Percentiles rank a stretch among this genome's conserved stretches.
Conservation (phyloP, 2,888 invertebrate genomes). For the Drosophila pegasa region DNA sequence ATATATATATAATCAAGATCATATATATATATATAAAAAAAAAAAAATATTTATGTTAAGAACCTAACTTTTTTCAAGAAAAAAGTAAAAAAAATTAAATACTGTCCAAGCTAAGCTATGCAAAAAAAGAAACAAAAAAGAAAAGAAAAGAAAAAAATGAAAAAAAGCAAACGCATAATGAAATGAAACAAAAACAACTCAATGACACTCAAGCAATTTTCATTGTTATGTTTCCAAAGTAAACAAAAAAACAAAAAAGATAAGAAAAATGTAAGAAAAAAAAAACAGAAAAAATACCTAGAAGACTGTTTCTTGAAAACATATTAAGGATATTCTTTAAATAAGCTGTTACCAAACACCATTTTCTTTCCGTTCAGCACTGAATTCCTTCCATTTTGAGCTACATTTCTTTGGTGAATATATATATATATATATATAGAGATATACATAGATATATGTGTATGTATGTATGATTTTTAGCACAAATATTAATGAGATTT, state of each 20-base stretch:
- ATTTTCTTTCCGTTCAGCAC: slow-evolving; percentile 17
- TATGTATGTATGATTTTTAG: slow-evolving; percentile 40
- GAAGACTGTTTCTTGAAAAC: slow-evolving; percentile 47
- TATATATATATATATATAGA: slow-evolving; percentile 10
- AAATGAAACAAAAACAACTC: slow-evolving; percentile 4
- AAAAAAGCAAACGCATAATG: slow-evolving; percentile 21
- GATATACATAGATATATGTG: slow-evolving; percentile 10
- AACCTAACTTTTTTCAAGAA: slow-evolving; percentile 24
- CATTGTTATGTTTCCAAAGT: slow-evolving; percentile 60
- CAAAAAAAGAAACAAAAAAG: slow-evolving; percentile 4
- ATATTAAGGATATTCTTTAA: slow-evolving; percentile 36
- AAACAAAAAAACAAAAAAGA: slow-evolving; percentile 49
- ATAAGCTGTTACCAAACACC: slow-evolving; percentile 27
- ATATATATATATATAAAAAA: slow-evolving; percentile 4
- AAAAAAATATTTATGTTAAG: slow-evolving; percentile 8
- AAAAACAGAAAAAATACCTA: slow-evolving; percentile 56
- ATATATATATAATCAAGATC: slow-evolving; percentile 10
- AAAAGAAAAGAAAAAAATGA: not conserved
- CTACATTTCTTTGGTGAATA: slow-evolving; percentile 1
- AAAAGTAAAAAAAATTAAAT: slow-evolving; percentile 22
- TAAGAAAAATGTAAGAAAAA: slow-evolving; percentile 6
- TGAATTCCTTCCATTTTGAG: slow-evolving; percentile 10
- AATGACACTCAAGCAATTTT: slow-evolving; percentile 47
- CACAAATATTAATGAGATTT: slow-evolving; percentile 54
- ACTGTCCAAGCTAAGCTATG: slow-evolving; percentile 59